These are phyloP conservation scores for Orussus abietinus DNA, from an alignment of 1,140 invertebrate species.

Conservation along the genomic window DNA sequence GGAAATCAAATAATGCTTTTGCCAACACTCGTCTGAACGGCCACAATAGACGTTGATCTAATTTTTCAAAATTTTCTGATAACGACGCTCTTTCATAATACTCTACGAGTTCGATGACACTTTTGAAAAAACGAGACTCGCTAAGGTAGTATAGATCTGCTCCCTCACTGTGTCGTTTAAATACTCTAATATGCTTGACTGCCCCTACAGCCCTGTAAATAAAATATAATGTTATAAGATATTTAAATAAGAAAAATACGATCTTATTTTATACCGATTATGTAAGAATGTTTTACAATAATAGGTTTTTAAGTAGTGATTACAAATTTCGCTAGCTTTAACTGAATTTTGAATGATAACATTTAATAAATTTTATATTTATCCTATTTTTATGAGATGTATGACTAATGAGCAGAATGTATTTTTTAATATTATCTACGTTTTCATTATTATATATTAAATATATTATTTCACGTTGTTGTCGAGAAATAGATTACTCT, in stretches of 20 bases:
- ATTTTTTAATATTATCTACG: no score
- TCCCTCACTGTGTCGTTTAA: constrained; percentile 59
- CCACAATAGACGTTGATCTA: constrained; percentile 72
- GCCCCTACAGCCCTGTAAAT: constrained; percentile 69
- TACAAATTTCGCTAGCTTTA: no score
- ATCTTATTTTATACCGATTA: constrained; percentile 9
- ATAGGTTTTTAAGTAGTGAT: no score
- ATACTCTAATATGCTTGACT: constrained; percentile 91
- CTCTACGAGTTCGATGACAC: constrained; percentile 81
- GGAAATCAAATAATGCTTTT: constrained; percentile 72
- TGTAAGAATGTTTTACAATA: no score
- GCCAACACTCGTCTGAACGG: constrained; percentile 72
- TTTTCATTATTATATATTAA: no score
- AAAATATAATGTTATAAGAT: constrained; percentile 17
- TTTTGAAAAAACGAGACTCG: constrained; percentile 85
- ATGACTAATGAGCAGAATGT: no score
- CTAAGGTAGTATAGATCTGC: constrained; percentile 72
- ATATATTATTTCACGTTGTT: no score
- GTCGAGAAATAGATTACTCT: no score
- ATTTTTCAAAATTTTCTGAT: constrained; percentile 84
- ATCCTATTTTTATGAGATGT: no score
- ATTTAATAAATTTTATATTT: no score
- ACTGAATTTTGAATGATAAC: no score
- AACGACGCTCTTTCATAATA: constrained; percentile 87
- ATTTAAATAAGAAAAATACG: no score